Conservation (phyloP, 2,113 vertebrate genomes). For the Meleagris gallopavo region DNA sequence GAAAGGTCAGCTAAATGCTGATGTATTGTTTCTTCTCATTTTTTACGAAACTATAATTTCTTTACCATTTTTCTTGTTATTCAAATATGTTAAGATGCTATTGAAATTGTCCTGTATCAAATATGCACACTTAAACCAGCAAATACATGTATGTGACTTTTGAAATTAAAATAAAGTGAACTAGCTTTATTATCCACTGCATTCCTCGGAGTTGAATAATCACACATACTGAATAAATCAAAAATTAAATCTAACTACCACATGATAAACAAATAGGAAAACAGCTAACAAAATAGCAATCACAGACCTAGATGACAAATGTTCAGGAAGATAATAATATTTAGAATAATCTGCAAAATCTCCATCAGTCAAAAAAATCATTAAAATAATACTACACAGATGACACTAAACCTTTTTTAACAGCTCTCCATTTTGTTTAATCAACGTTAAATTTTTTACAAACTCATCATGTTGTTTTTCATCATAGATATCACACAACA, state of each 20-base stretch:
- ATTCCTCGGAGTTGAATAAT: background rate
- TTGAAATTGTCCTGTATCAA: background rate
- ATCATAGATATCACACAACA: background rate
- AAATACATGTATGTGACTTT: background rate
- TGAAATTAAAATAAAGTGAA: background rate
- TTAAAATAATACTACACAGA: background rate
- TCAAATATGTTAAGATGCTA: background rate
- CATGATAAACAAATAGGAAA: background rate
- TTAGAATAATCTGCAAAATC: background rate
- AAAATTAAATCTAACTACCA: background rate
- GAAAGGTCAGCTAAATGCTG: background rate
- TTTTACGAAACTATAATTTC: background rate
- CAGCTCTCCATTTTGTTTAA: background rate
- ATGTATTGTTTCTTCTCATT: background rate
- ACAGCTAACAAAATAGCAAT: background rate
- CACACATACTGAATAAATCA: background rate
- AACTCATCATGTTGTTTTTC: background rate
- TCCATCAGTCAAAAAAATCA: background rate
- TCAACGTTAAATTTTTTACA: background rate
- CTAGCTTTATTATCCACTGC: background rate
- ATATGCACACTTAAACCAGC: background rate
- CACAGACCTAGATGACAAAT: background rate
- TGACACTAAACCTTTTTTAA: background rate
- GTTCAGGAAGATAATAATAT: background rate
- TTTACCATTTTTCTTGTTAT: background rate